These are phyloP conservation scores for Sinhomidia bicolor DNA, from an alignment of 2,888 invertebrate genomes.

Conservation along the genomic window DNA sequence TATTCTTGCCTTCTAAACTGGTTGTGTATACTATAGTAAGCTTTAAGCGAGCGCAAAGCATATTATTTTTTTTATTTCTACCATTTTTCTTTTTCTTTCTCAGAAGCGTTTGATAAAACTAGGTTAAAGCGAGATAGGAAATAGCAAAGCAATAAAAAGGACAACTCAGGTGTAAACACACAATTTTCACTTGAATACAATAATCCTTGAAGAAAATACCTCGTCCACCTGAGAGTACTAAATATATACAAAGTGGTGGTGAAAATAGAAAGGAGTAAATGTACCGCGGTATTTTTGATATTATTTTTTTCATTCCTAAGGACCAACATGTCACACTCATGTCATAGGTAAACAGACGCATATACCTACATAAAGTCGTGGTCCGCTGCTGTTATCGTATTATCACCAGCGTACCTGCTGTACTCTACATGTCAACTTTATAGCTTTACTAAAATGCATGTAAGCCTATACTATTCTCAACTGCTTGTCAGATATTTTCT, in stretches of 20 bases:
- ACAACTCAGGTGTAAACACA: constrained; percentile 45
- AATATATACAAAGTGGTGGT: neutral
- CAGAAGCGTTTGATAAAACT: neutral
- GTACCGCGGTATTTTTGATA: neutral
- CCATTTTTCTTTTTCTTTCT: neutral
- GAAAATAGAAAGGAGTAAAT: neutral
- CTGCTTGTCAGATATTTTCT: neutral
- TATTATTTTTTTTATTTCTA: neutral
- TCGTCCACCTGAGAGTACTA: neutral
- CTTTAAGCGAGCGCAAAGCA: neutral
- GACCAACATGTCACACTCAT: neutral
- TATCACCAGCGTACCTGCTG: neutral
- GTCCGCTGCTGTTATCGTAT: neutral
- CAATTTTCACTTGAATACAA: constrained; percentile 22
- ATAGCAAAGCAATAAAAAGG: constrained; percentile 31
- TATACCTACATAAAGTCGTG: neutral
- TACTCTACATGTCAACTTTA: constrained; percentile 1
- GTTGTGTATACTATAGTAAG: neutral
- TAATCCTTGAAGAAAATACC: constrained; percentile 17
- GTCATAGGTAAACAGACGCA: constrained; percentile 12
- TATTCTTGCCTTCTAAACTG: neutral
- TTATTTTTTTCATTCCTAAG: constrained; percentile 11
- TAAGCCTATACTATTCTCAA: neutral
- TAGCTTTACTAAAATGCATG: neutral
- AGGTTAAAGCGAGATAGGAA: neutral